phyloP scores from a whole-genome alignment of 2,797 vertebrate genomes.

The Argyrosomus regius region DNA sequence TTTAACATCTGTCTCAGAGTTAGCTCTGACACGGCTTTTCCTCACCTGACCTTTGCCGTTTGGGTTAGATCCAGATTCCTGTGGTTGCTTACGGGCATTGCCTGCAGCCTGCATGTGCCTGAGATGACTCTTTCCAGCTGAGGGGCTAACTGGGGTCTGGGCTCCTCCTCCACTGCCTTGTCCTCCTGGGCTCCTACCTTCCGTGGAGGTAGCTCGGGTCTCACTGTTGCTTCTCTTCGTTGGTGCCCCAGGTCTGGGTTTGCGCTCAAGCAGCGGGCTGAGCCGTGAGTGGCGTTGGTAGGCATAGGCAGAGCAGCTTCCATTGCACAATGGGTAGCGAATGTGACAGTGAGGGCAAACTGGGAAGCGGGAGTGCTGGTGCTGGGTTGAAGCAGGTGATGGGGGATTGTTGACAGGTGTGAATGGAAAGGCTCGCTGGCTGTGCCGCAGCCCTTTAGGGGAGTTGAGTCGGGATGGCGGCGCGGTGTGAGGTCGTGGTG shows the following conservation, averaged over 20 bases:
- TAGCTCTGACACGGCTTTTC: constrained; percentile 77
- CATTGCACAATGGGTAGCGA: constrained; percentile 87
- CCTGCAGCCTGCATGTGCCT: constrained; percentile 84
- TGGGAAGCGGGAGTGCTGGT: constrained; percentile 75
- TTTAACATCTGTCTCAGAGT: constrained; percentile 80
- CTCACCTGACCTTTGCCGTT: constrained; percentile 73
- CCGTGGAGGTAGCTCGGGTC: constrained; percentile 78
- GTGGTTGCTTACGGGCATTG: constrained; percentile 79
- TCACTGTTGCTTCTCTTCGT: constrained; percentile 87
- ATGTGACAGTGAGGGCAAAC: constrained; percentile 87
- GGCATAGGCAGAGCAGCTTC: constrained; percentile 85
- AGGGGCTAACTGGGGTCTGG: constrained; percentile 83
- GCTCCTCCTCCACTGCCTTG: constrained; percentile 65
- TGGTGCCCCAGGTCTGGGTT: constrained; percentile 64
- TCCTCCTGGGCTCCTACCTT: constrained; percentile 72
- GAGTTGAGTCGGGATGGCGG: constrained; percentile 86
- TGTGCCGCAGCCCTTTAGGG: constrained; percentile 84
- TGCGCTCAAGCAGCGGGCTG: constrained; percentile 84
- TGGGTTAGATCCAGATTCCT: constrained; percentile 61
- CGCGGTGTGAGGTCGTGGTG: constrained; percentile 85
- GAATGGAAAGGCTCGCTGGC: constrained; percentile 81
- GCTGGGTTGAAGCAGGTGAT: constrained; percentile 74
- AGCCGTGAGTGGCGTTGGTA: constrained; percentile 88
- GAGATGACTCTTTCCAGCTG: constrained; percentile 77
- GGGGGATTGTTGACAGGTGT: constrained; percentile 80